Percentiles rank a stretch among this genome's conserved stretches.
phyloP scores from a whole-genome alignment of 2,113 vertebrate species.

The Mesitornis unicolor region DNA sequence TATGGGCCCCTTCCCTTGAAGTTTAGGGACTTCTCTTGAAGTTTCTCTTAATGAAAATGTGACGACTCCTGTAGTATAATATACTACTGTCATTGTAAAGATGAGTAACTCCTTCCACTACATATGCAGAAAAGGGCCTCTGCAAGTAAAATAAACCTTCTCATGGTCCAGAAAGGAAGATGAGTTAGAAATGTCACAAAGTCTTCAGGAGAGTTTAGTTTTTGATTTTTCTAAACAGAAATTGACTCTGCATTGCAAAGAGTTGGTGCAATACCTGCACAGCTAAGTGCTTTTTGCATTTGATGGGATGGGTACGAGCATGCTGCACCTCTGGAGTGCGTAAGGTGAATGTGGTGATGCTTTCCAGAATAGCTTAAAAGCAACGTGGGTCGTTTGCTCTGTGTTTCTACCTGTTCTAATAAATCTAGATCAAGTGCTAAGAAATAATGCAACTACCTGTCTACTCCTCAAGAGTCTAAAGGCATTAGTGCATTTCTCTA shows the following conservation, averaged over 20 bases:
- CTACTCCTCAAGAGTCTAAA: constrained; percentile 13
- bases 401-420: constrained; percentile 5
- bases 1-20: not conserved
- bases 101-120: not conserved
- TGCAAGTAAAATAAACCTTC: not conserved
- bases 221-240: not conserved
- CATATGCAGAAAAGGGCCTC: not conserved
- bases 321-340: not conserved
- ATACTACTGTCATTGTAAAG: not conserved
- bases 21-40: not conserved
- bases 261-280: not conserved
- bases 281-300: not conserved
- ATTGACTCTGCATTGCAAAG: not conserved
- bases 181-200: not conserved
- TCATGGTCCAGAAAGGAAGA: not conserved
- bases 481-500: constrained; percentile 8
- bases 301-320: fast-evolving
- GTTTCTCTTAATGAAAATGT: not conserved
- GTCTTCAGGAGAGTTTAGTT: not conserved
- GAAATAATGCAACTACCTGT: not conserved
- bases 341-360: not conserved
- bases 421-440: constrained; percentile 7
- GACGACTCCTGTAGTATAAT: not conserved
- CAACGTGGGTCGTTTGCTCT: not conserved
- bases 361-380: not conserved